A percentile compares a stretch with the other conserved stretches of the same genome.
These are phyloP conservation scores for Sternotherus odoratus DNA, from an alignment of 2,797 vertebrate species.

Conservation along the genomic window DNA sequence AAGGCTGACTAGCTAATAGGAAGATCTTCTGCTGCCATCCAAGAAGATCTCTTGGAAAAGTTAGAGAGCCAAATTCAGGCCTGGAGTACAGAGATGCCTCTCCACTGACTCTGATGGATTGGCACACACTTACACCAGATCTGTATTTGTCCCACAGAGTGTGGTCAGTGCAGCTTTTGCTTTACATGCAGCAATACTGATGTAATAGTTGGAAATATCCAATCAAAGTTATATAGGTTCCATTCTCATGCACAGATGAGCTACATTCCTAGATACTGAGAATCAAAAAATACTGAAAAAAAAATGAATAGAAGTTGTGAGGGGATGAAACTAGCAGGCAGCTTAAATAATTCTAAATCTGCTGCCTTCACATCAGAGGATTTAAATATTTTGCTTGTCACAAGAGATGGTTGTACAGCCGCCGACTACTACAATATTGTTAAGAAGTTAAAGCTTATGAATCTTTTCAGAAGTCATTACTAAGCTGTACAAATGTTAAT, in stretches of 20 bases:
- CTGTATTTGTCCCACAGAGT: neutral
- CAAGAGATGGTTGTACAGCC: slow-evolving; percentile 45
- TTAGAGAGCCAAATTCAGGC: neutral
- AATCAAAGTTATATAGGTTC: neutral
- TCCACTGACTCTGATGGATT: neutral
- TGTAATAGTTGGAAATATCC: neutral
- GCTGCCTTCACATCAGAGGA: slow-evolving; percentile 53
- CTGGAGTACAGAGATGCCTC: neutral
- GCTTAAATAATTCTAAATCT: slow-evolving; percentile 68
- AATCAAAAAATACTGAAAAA: slow-evolving; percentile 15
- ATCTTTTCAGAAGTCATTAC: slow-evolving; percentile 60
- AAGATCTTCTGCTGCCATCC: neutral
- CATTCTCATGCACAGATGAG: neutral
- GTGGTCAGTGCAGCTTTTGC: neutral
- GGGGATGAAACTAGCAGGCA: slow-evolving; percentile 21
- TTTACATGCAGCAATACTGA: neutral
- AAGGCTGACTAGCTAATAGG: neutral
- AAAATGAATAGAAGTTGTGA: slow-evolving; percentile 44
- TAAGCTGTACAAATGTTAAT: slow-evolving; percentile 47
- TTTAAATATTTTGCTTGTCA: slow-evolving; percentile 68
- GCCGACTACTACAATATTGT: slow-evolving; percentile 56
- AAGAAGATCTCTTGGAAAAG: neutral
- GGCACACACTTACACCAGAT: neutral
- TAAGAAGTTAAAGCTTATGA: slow-evolving; percentile 56
- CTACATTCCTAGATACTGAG: neutral